Evolutionary conservation across 2,113 vertebrate genomes (phyloP).

Genomic region (Vulpes lagopus): DNA sequence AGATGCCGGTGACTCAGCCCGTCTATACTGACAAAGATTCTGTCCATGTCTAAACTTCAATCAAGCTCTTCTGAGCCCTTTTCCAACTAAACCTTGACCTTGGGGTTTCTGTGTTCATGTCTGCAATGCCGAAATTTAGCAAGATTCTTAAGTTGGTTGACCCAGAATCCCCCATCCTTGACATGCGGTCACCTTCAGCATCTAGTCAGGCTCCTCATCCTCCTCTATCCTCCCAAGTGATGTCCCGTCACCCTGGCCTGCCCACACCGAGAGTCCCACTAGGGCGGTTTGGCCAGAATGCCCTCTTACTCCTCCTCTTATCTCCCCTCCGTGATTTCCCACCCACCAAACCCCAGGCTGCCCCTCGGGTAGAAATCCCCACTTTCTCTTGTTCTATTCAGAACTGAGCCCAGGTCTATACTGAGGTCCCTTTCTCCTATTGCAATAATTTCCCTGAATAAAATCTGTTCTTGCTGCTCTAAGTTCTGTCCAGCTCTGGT

Average conservation of each 20-base stretch:
- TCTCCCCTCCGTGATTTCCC: neutral
- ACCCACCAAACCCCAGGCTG: neutral
- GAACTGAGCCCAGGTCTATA: neutral
- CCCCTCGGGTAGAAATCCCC: neutral
- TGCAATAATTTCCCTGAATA: neutral
- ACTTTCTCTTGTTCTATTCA: neutral
- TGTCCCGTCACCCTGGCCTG: neutral
- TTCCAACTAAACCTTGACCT: neutral
- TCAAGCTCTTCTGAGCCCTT: neutral
- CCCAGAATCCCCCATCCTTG: neutral
- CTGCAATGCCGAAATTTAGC: neutral
- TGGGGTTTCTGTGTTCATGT: neutral
- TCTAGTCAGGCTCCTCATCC: neutral
- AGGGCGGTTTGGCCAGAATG: neutral
- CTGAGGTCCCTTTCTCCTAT: neutral
- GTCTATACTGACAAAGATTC: neutral
- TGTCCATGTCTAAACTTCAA: neutral
- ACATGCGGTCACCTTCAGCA: neutral
- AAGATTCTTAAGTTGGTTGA: neutral
- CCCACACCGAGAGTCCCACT: neutral
- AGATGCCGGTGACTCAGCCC: neutral
- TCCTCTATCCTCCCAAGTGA: neutral
- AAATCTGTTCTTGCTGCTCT: neutral
- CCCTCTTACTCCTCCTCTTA: neutral
- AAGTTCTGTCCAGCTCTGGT: neutral